Evolutionary conservation across 2,797 vertebrate species (phyloP), one percentile per base, ranked within the genome.

Genomic region (Apogon hyalosoma): DNA sequence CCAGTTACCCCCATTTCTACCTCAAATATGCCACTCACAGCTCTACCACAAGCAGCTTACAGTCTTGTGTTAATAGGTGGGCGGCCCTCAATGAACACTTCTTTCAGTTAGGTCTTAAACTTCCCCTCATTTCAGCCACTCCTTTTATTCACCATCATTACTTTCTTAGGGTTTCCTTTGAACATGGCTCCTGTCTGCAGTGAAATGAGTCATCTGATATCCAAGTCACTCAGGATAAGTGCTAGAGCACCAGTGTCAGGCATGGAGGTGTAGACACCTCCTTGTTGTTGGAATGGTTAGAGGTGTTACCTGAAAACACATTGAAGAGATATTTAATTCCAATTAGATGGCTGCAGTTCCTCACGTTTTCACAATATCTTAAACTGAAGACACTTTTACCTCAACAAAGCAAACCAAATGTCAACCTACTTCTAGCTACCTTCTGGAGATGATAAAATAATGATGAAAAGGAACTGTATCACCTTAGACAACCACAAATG

Each of bases 221-320:
- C 33, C 70, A 47, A 85, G 74, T 46, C 63, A 59, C 64, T 78
- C 39, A 42, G 52, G 73, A 74, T 54, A 55, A 83, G 67, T 49
- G 65, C 64, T 9, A 16, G 63, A 68, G 58, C 71, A 42, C 55
- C 15, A 64, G 77, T 81, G 80, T 70, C 74, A 88, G 89, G 78
- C 63, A 15, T 52, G 43, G 77, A 77, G 54, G 66, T 5, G 53
- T 12, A 73, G 74, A 87, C 79, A 77, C 75, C 79, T 76, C 73
- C 50, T 24, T 51, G 75, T 64, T 83, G 66, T 77, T 74, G 60
- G 60, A 63, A 39, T 47, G 49, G 72, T 71, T 79, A 36, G 71
- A 88, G 88, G 90, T 78, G 88, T 89, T 71, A 65, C 78, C 81
- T 62, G 67, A 81, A 91, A 92, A 91, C 90, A 88, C 87, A 76